phyloP scores from a whole-genome alignment of 2,113 vertebrate genomes.

The Casuarius casuarius region DNA sequence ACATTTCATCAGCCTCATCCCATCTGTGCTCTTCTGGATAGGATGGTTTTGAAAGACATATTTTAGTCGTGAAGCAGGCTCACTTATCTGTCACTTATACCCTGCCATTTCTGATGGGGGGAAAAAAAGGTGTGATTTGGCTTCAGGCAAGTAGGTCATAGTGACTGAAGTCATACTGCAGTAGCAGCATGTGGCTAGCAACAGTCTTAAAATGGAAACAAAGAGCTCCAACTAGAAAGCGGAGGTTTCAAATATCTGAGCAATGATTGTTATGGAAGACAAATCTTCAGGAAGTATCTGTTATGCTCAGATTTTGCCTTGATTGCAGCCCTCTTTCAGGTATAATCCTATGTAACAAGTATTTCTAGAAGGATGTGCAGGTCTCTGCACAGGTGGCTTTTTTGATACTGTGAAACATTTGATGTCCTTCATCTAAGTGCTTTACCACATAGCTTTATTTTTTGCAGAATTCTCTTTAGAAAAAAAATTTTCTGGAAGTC shows the following conservation, averaged over 20 bases:
- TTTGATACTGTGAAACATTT: neutral
- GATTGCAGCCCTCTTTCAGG: neutral
- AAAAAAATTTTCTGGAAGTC: neutral
- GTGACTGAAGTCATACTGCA: neutral
- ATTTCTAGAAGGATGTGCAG: neutral
- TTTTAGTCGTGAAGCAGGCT: neutral
- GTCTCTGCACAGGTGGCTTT: neutral
- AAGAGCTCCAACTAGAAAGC: neutral
- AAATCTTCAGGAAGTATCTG: neutral
- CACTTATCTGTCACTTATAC: neutral
- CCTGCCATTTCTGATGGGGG: neutral
- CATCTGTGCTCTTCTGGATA: neutral
- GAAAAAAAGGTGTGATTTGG: neutral
- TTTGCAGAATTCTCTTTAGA: neutral
- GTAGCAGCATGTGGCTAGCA: neutral
- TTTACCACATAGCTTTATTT: neutral
- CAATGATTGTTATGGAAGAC: neutral
- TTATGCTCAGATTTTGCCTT: neutral
- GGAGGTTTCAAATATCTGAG: neutral
- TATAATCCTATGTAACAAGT: neutral
- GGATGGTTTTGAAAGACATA: neutral
- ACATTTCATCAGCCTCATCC: no score
- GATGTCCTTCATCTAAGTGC: neutral
- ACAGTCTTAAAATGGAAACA: neutral
- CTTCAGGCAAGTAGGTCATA: neutral